phyloP scores from a whole-genome alignment of 2,797 vertebrate species.

The Halcyon chelicuti region DNA sequence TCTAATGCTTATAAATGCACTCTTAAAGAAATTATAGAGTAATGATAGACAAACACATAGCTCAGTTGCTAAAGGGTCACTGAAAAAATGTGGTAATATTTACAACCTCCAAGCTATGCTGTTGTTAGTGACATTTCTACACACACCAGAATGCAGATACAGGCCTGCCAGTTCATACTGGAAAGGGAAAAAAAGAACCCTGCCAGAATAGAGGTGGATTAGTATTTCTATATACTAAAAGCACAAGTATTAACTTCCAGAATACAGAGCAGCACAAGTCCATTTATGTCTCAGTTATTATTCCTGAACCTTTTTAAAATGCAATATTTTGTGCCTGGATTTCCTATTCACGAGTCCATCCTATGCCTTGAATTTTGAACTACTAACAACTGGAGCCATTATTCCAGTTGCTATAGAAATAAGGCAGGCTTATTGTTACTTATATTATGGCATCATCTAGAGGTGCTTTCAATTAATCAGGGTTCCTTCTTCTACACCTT shows the following conservation, averaged over 20 bases:
- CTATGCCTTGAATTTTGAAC: neutral
- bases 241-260: neutral
- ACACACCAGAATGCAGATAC: neutral
- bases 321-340: neutral
- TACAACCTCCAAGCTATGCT: neutral
- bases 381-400: neutral
- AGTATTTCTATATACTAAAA: neutral
- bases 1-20: neutral
- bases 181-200: neutral
- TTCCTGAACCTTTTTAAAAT: neutral
- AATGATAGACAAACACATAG: neutral
- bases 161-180: neutral
- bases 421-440: neutral
- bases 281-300: neutral
- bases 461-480: constrained; percentile 1
- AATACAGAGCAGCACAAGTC: neutral
- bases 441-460: neutral
- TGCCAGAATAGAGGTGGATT: neutral
- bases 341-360: neutral
- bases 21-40: neutral
- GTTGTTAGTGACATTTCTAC: neutral
- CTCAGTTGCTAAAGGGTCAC: neutral
- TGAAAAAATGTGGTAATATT: neutral
- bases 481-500: neutral
- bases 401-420: neutral